Base-by-base conservation (phyloP, 2,113 vertebrate genomes). In the Dendropsophus ebraccatus region DNA sequence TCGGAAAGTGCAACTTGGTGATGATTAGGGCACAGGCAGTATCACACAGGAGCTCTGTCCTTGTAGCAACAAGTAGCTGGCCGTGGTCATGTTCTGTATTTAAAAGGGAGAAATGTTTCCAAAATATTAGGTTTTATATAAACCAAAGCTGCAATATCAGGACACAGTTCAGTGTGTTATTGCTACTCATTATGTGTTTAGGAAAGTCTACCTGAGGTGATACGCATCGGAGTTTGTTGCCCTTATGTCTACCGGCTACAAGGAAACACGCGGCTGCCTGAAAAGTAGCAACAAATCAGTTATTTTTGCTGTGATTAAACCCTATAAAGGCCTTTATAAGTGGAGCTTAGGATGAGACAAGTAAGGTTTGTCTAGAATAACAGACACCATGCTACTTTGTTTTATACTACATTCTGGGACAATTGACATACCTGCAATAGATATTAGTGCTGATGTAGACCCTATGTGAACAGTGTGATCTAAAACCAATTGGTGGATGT, bases 301-400 rank as follows among this genome's bases (percentile, higher is more conserved):
- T 60, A 45, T 60, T 79, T 32, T 28, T 25, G 56, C 28, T 47
- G 9, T 79, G 54, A 56, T 19, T 81, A 81, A 65, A 62, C 56
- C 17, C 5, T 28, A 45, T 65, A 21, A 81, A 81, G 21, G 1
- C 32, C 45, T 60, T 9, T 10, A n/a, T n/a, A n/a, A n/a, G n/a
- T n/a, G n/a, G n/a, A n/a, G 21, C 16, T n/a, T 76, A 47, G 10
- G 7, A 41, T 41, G 41, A 41, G 41, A 41, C 41, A 41, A 5
- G 3, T 41, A 41, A 41, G 8, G 41, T 41, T 41, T 41, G 8
- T 41, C 41, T n/a, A n/a, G n/a, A n/a, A n/a, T n/a, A n/a, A n/a
- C n/a, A n/a, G n/a, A n/a, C n/a, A n/a, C n/a, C n/a, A n/a, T n/a
- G n/a, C n/a, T n/a, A n/a, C n/a, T n/a, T n/a, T n/a, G n/a, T n/a